Base-by-base conservation (phyloP, 2,797 vertebrate species). In the Limosa lapponica region DNA sequence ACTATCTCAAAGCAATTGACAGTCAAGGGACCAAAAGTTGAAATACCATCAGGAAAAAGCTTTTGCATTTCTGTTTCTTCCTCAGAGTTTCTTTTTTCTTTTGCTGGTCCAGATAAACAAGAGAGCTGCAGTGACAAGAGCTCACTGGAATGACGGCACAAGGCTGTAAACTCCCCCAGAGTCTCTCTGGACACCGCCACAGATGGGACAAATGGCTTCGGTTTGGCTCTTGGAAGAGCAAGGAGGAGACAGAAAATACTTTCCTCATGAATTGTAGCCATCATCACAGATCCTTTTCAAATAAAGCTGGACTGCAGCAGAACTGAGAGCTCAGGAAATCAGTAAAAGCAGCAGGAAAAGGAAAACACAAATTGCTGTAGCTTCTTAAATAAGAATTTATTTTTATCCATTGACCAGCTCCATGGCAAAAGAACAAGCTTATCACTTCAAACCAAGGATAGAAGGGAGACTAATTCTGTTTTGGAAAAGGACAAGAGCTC, bases 371-470 rank as follows among this genome's bases (percentile, higher is more conserved):
- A 89, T 69, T 89, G 88, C 77, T 94, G 90, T 94, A 96, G 57
- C 77, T 95, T 97, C 90, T 95, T 96, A 97, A 97, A 97, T 96
- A 93, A 97, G 91, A 96, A 98, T 97, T 97, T 93, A 98, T 98
- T 97, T 97, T 95, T 90, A 57, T 90, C 95, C 89, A 93, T 93
- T 97, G 96, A 97, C 93, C 92, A 95, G 74, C 91, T 88, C 84
- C 65, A 81, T 46, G 57, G 77, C 52, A 95, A 61, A 92, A 67
- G 87, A 97, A 73, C 81, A 96, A 95, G 93, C 87, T 97, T 96
- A 97, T 97, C 96, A 92, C 95, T 97, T 94, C 96, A 96, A 93
- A 96, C n/a, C 41, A 32, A 91, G 92, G 96, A 95, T 91, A 96
- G 89, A 96, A 88, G 51, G 64, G 57, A 96, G 90, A 90, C 88